Evolutionary conservation across 1,140 invertebrate genomes (phyloP).

Genomic region (Proctacanthus coquilletti): DNA sequence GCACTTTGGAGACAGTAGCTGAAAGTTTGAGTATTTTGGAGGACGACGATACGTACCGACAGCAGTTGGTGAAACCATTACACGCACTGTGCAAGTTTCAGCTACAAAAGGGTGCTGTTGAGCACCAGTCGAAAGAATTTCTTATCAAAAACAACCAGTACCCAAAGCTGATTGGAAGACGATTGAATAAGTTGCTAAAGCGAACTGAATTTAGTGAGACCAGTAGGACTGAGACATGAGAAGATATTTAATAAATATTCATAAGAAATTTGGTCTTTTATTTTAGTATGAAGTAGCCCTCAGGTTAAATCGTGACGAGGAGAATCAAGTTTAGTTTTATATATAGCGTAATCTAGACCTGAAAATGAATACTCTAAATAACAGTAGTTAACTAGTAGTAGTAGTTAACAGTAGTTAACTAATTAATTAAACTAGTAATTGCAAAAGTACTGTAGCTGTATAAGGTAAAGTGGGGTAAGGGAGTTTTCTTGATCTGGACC

Average conservation of each 20-base stretch:
- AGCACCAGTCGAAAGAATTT: conserved; percentile 85
- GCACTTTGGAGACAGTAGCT: conserved; percentile 80
- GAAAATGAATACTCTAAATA: too few relatives aligned
- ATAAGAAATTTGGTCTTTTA: not conserved
- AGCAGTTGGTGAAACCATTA: conserved; percentile 59
- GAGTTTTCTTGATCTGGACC: too few relatives aligned
- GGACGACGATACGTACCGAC: conserved; percentile 42
- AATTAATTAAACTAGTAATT: too few relatives aligned
- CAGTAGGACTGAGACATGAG: not conserved
- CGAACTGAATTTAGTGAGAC: not conserved
- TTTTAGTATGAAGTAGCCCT: not conserved
- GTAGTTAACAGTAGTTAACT: too few relatives aligned
- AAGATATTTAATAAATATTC: not conserved
- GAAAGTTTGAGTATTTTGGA: conserved; percentile 59
- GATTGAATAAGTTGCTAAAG: conserved; percentile 45
- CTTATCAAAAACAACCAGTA: conserved; percentile 72
- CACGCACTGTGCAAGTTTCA: conserved; percentile 73
- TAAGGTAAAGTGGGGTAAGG: too few relatives aligned
- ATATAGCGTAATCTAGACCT: too few relatives aligned
- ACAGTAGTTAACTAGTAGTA: too few relatives aligned
- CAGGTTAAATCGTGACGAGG: not conserved
- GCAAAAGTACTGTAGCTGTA: too few relatives aligned
- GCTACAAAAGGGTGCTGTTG: conserved; percentile 76
- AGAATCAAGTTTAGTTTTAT: too few relatives aligned
- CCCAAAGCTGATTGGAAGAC: conserved; percentile 65